A percentile compares a stretch with the other conserved stretches of the same genome.
Conservation (phyloP, 2,888 invertebrate genomes). For the Timandra comae region DNA sequence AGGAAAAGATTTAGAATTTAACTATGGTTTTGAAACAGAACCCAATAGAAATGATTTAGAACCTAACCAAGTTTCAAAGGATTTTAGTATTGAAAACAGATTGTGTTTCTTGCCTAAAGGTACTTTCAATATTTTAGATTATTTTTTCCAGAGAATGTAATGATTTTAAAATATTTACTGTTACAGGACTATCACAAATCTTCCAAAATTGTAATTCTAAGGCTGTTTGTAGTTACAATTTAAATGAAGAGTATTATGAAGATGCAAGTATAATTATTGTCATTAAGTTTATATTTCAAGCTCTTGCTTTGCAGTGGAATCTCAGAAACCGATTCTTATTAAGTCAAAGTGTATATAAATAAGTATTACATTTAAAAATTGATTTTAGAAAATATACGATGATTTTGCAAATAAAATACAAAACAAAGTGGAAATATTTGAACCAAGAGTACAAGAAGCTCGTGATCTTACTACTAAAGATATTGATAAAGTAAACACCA, state of each 20-base stretch:
- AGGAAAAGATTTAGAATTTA: too few species aligned
- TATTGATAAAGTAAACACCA: slow-evolving; percentile 42
- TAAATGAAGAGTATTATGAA: slow-evolving; percentile 46
- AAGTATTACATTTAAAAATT: too few species aligned
- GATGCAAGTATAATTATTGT: slow-evolving; percentile 36
- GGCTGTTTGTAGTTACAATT: slow-evolving; percentile 24
- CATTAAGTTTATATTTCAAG: neutral
- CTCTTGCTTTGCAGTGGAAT: neutral
- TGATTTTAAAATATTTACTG: too few species aligned
- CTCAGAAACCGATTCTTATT: neutral
- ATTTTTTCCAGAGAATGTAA: too few species aligned
- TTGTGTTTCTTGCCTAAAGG: slow-evolving; percentile 77
- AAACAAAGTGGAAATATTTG: slow-evolving; percentile 57
- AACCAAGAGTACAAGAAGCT: slow-evolving; percentile 40
- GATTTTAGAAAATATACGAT: slow-evolving; percentile 54
- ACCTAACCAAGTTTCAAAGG: too few species aligned
- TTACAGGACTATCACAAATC: slow-evolving; percentile 73
- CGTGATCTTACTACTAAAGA: slow-evolving; percentile 35
- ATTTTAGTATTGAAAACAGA: slow-evolving; percentile 58
- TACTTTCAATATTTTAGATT: too few species aligned
- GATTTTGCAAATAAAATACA: slow-evolving; percentile 68
- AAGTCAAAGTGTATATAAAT: too few species aligned
- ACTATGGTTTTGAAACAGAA: too few species aligned
- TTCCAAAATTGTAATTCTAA: slow-evolving; percentile 48
- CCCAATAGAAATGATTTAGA: too few species aligned